Percentiles rank a stretch among this genome's conserved stretches.
These are phyloP conservation scores for Chanos chanos DNA, from an alignment of 2,797 vertebrate species.

Conservation along the genomic window DNA sequence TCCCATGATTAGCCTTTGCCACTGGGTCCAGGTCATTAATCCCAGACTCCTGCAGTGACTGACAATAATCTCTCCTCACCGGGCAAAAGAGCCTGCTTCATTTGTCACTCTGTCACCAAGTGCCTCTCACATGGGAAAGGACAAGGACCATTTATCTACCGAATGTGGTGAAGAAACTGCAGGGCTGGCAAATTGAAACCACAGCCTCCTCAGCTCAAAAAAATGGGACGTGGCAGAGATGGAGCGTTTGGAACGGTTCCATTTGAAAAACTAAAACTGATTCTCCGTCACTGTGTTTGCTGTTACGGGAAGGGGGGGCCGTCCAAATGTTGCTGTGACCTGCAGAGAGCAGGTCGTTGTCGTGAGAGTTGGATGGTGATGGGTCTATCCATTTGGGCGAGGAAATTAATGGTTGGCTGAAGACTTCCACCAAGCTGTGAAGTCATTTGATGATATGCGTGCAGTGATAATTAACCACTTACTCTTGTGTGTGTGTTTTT, in stretches of 20 bases:
- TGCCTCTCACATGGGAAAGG: slow-evolving; percentile 52
- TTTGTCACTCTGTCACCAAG: slow-evolving; percentile 63
- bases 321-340: no score
- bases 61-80: slow-evolving; percentile 66
- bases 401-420: no score
- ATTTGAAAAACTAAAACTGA: no score
- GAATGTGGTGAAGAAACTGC: slow-evolving; percentile 34
- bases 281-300: no score
- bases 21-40: slow-evolving; percentile 62
- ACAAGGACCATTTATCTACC: slow-evolving; percentile 53
- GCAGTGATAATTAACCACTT: not conserved
- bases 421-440: no score
- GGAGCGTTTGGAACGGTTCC: not conserved
- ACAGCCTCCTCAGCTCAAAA: not conserved
- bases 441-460: no score
- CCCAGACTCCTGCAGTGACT: slow-evolving; percentile 53
- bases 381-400: no score
- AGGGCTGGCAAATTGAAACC: slow-evolving; percentile 5
- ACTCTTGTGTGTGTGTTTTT: slow-evolving; percentile 8
- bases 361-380: no score
- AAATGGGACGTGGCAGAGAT: slow-evolving; percentile 3
- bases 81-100: slow-evolving; percentile 45
- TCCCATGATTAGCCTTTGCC: slow-evolving; percentile 63
- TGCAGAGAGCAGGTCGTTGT: no score
- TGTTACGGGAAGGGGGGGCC: no score